Base-by-base conservation (phyloP, 1,140 invertebrate species). In the Brachionus rubens region DNA sequence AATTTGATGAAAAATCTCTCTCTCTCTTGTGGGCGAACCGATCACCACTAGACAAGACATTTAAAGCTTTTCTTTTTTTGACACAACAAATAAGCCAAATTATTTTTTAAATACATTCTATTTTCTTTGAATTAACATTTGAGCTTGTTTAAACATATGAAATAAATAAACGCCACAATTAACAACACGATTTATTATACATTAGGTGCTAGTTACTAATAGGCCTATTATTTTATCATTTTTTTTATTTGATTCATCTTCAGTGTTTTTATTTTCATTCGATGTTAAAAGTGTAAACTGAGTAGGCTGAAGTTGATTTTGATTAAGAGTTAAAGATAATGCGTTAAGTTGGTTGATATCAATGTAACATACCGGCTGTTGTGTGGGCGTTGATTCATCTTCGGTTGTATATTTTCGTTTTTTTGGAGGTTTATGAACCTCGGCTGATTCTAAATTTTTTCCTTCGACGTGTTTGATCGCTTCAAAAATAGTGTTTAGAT, bases 401-500 rank as follows among this genome's bases (percentile, higher is more conserved):
- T 72, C 68, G 46, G 43, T 21, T 2, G 46, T 41, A 46, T 72
- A 72, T n/a, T 72, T 72, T 72, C 68, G 28, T 50, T 72, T 72
- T 36, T 72, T 72, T 33, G 68, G 68, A 16, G 68, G 68, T 16
- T 54, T 50, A 21, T 72, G 46, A 16, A 59, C 65, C n/a, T 47
- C 41, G n/a, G 41, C 6, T 14, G 43, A 24, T 10, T 68, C 65
- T 7, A 68, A n/a, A 16, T 30, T 72, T 46, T 14, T 28, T 9
- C 96, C 94, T 83, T 98, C 96, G 75, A 98, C 85, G 81, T 96
- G 94, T 41, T 94, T 88, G 79, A 98, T 98, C 26, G 96, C 96
- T 82, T 98, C 94, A 7, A 97, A 93, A 77, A 98, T 98, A 1
- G 95, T 97, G 82, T 98, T 93, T 76, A 98, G 86, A 83, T 96